Evolutionary conservation across 2,113 vertebrate genomes (phyloP), one percentile per base, ranked within the genome.

Genomic region (Gila orcuttii): DNA sequence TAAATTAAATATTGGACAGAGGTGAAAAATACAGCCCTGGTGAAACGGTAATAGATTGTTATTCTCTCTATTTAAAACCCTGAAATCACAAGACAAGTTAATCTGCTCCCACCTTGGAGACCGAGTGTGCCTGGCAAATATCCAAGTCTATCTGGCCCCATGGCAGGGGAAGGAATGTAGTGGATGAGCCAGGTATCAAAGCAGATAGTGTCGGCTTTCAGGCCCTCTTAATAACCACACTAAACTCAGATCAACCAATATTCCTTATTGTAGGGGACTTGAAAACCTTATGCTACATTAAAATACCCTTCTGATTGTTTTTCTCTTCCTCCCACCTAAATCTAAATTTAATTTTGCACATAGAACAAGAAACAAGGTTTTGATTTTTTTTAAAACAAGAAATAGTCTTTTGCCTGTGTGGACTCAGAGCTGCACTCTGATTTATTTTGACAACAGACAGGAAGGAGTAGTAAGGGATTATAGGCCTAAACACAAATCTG

Each of bases 51-150:
- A 45, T 9, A n/a, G n/a, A 79, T 55, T 60, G 6, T 52, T 25
- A 7, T 68, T 55, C 83, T 81, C 76, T 89, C 86, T 89, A 88
- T 91, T 90, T 89, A 87, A 90, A 91, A 84, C 83, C 42, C 82
- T 82, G 86, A 90, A 89, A 88, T 89, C 89, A 88, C 85, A 87
- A 60, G 83, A 82, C 82, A 90, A 88, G 88, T 68, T 86, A 86
- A 90, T 89, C 87, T 83, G 25, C 47, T n/a, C 85, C 87, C 84
- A 68, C 89, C 88, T 86, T 83, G 82, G 87, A 85, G 75, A 88
- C 84, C 64, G 62, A 84, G 83, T 62, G 21, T 60, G 75, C 21
- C 82, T 91, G 91, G 91, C 83, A 60, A 69, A 79, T n/a, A 59
- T 89, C 87, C 88, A 90, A 71, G 79, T 89, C 76, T 84, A 84